Conservation (phyloP, 2,113 vertebrate species). For the Corvus hawaiiensis region DNA sequence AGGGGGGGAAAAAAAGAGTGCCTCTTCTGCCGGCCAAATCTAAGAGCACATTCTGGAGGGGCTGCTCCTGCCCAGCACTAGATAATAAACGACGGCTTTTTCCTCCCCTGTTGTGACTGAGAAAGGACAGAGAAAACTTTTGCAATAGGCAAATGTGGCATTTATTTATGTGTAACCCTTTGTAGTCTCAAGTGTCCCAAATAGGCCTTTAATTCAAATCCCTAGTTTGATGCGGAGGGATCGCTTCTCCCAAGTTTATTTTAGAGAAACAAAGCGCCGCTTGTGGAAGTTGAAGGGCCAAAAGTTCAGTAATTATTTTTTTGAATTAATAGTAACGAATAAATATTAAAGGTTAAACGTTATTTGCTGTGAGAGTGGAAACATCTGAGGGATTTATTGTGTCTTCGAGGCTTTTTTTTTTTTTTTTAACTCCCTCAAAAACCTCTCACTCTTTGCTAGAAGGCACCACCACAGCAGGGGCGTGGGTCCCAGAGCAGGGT, state of each 20-base stretch:
- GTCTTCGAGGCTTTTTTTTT: neutral
- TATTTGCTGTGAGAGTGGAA: neutral
- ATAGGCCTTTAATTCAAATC: conserved; percentile 65
- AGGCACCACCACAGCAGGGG: neutral
- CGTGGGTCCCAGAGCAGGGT: neutral
- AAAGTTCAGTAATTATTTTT: conserved; percentile 66
- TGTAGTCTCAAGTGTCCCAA: conserved; percentile 70
- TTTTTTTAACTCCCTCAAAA: neutral
- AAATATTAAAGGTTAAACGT: conserved; percentile 53
- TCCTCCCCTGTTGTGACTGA: conserved; percentile 72
- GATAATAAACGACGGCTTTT: conserved; percentile 71
- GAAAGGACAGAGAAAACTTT: conserved; percentile 76
- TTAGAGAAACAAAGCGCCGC: conserved; percentile 66
- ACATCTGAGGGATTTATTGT: neutral
- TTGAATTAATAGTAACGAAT: conserved; percentile 54
- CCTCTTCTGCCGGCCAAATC: conserved; percentile 71
- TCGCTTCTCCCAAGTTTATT: conserved; percentile 61
- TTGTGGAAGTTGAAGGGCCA: conserved; percentile 59
- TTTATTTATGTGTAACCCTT: conserved; percentile 77
- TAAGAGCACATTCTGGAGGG: conserved; percentile 70
- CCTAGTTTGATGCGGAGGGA: conserved; percentile 46
- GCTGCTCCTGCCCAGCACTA: conserved; percentile 68
- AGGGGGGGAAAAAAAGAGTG: neutral
- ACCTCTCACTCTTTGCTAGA: neutral
- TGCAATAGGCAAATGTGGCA: conserved; percentile 72